phyloP scores from a whole-genome alignment of 2,113 vertebrate species.

The Rhodinocichla rosea region DNA sequence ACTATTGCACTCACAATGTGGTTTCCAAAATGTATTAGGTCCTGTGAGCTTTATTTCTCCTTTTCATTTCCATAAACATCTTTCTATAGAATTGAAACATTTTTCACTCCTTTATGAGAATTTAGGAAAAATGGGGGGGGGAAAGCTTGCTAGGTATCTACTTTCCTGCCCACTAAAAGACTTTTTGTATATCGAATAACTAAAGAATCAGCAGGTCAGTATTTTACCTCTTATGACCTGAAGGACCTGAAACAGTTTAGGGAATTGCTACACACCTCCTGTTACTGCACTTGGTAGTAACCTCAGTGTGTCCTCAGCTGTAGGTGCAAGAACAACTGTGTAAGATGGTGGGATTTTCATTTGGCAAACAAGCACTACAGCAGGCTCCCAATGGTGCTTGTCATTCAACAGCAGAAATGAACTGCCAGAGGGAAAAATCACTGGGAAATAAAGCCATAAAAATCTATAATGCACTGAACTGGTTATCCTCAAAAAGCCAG shows the following conservation, averaged over 20 bases:
- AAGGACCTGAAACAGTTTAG: not conserved
- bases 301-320: not conserved
- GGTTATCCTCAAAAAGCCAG: not conserved
- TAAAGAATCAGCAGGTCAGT: not conserved
- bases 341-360: not conserved
- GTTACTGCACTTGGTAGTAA: not conserved
- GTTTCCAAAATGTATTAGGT: not conserved
- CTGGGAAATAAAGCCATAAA: not conserved
- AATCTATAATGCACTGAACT: not conserved
- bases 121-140: not conserved
- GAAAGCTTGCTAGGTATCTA: not conserved
- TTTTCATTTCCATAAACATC: not conserved
- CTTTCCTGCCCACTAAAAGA: not conserved
- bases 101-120: not conserved
- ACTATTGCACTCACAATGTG: not conserved
- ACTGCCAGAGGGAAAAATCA: not conserved
- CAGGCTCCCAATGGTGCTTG: not conserved
- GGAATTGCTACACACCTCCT: not conserved
- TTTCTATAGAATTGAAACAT: not conserved
- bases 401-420: not conserved
- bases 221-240: not conserved
- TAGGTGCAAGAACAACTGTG: not conserved
- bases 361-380: not conserved
- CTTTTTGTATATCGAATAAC: not conserved
- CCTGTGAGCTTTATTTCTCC: not conserved